Evolutionary conservation across 2,888 invertebrate species (phyloP).

Genomic region (Eledona agricola): DNA sequence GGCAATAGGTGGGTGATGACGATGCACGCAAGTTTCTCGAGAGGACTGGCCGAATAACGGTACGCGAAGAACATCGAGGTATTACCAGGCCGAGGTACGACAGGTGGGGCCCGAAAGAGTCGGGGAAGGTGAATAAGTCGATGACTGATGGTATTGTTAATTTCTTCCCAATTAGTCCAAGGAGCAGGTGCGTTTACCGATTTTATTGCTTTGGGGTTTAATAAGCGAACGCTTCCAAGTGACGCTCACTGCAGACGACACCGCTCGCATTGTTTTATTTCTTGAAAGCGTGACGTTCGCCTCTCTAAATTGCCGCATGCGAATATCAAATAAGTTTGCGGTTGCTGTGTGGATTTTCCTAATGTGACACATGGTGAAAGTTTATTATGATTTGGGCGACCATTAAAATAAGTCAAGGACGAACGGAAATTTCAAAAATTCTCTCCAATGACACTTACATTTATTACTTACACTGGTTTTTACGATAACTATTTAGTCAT

Average conservation of each 20-base stretch:
- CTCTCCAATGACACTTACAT: too few species aligned
- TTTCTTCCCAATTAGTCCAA: too few species aligned
- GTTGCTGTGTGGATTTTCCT: constrained; percentile 18
- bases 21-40: constrained; percentile 41
- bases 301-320: constrained; percentile 21
- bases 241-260: constrained; percentile 6
- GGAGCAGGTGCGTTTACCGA: constrained; percentile 1
- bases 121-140: constrained; percentile 27
- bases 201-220: constrained; percentile 2
- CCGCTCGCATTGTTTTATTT: constrained; percentile 28
- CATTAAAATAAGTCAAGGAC: constrained; percentile 22
- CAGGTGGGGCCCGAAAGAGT: constrained; percentile 41
- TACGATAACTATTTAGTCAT: too few species aligned
- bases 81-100: constrained; percentile 32
- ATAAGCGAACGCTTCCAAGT: constrained; percentile 12
- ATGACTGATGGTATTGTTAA: constrained; percentile 11
- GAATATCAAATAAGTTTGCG: constrained; percentile 13
- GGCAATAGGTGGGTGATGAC: constrained; percentile 31
- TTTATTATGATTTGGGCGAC: constrained; percentile 17
- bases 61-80: constrained; percentile 42
- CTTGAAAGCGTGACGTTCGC: constrained; percentile 40
- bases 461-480: too few species aligned
- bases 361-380: constrained; percentile 29
- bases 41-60: constrained; percentile 50
- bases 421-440: too few species aligned